These are phyloP conservation scores for Drosophila mimetica DNA, from an alignment of 2,888 invertebrate genomes.

Conservation along the genomic window DNA sequence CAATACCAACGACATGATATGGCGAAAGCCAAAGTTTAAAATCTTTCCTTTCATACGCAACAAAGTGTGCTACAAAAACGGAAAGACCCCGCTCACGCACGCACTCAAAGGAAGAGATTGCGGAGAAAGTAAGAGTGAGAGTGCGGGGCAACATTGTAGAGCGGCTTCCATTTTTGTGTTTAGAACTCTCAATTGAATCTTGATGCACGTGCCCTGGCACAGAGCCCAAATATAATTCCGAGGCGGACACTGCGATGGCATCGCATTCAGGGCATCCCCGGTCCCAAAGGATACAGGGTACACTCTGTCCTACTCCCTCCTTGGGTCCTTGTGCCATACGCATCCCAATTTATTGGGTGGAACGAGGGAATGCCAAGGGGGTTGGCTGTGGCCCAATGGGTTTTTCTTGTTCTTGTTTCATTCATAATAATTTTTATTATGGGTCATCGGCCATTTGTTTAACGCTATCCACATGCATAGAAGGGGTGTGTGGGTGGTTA, in stretches of 20 bases:
- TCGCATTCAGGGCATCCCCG: conserved; percentile 24
- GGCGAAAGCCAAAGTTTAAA: not conserved
- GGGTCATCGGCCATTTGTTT: conserved; percentile 81
- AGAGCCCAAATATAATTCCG: conserved; percentile 57
- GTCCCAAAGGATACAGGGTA: conserved; percentile 46
- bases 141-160: conserved; percentile 24
- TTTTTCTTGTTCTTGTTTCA: conserved; percentile 74
- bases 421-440: conserved; percentile 81
- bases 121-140: not conserved
- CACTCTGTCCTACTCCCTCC: not conserved
- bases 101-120: conserved; percentile 22
- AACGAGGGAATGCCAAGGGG: conserved; percentile 11
- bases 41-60: not conserved
- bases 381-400: conserved; percentile 62
- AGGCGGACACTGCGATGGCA: conserved; percentile 38
- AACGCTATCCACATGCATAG: conserved; percentile 54
- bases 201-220: conserved; percentile 71
- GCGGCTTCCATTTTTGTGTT: conserved; percentile 39
- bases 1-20: not conserved
- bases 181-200: conserved; percentile 70
- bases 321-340: not conserved
- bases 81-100: conserved; percentile 18
- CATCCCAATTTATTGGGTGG: conserved; percentile 27
- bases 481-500: conserved; percentile 22
- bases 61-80: conserved; percentile 36